Evolutionary conservation across 2,888 invertebrate genomes (phyloP).

Genomic region (Volucella inflata): DNA sequence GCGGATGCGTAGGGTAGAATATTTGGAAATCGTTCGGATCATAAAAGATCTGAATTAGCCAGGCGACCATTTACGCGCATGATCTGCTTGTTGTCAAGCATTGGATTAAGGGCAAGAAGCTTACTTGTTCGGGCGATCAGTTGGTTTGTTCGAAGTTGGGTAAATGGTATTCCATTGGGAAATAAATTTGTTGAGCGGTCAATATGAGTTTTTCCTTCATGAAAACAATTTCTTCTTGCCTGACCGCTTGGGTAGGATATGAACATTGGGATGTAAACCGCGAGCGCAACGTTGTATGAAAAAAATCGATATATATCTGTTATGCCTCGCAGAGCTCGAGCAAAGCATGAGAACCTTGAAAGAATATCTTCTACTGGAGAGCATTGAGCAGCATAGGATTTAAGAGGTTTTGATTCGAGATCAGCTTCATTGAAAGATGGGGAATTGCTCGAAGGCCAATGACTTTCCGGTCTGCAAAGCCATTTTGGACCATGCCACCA

Average conservation of each 20-base stretch:
- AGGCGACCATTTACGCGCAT: no score
- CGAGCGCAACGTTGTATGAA: conserved; percentile 24
- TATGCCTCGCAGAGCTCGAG: conserved; percentile 38
- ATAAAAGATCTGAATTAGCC: no score
- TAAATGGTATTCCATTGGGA: no score
- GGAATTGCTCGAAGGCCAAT: no score
- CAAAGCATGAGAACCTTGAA: conserved; percentile 25
- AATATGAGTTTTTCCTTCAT: background rate
- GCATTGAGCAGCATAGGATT: conserved; percentile 1
- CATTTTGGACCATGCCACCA: conserved; percentile 58
- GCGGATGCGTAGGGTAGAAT: no score
- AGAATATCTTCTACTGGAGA: conserved; percentile 5
- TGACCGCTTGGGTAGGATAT: background rate
- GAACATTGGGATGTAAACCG: background rate
- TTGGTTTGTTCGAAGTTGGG: no score
- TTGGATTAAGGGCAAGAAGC: no score
- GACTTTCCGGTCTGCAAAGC: no score
- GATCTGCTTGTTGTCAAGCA: no score
- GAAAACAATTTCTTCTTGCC: conserved; percentile 3
- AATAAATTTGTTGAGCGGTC: background rate
- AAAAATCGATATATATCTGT: no score
- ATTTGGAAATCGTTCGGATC: conserved; percentile 38
- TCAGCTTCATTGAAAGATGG: no score
- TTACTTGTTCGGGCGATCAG: conserved; percentile 11
- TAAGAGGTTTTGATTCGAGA: conserved; percentile 42